Evolutionary conservation across 2,113 vertebrate species (phyloP).

Genomic region (Phyllostomus discolor): DNA sequence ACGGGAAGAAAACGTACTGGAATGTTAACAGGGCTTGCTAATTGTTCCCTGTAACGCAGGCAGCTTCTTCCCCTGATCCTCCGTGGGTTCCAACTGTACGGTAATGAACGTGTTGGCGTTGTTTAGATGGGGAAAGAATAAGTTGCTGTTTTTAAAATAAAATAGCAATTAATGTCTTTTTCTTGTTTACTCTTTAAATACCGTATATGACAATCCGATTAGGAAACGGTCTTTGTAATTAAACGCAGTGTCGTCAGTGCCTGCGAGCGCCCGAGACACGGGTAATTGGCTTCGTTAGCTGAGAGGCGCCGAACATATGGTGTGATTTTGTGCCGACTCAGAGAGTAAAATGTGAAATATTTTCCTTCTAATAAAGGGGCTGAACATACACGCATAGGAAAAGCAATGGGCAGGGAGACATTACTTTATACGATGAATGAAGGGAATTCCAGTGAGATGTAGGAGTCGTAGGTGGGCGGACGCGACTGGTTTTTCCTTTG

Average conservation of each 20-base stretch:
- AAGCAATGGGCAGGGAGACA: background rate
- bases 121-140: background rate
- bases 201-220: background rate
- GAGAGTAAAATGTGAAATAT: constrained; percentile 13
- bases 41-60: background rate
- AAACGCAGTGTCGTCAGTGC: background rate
- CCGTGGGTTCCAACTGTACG: background rate
- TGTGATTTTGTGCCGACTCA: background rate
- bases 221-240: background rate
- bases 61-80: background rate
- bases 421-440: background rate
- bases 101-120: background rate
- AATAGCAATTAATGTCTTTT: background rate
- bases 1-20: background rate
- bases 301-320: background rate
- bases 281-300: constrained; percentile 10
- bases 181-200: background rate
- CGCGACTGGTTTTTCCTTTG: background rate
- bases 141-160: background rate
- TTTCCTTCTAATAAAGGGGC: background rate
- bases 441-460: background rate
- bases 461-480: background rate
- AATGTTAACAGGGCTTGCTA: background rate
- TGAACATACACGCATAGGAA: background rate
- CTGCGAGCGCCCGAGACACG: background rate